Base-by-base conservation (phyloP, 1,140 invertebrate genomes). In the Orchestia grillus region DNA sequence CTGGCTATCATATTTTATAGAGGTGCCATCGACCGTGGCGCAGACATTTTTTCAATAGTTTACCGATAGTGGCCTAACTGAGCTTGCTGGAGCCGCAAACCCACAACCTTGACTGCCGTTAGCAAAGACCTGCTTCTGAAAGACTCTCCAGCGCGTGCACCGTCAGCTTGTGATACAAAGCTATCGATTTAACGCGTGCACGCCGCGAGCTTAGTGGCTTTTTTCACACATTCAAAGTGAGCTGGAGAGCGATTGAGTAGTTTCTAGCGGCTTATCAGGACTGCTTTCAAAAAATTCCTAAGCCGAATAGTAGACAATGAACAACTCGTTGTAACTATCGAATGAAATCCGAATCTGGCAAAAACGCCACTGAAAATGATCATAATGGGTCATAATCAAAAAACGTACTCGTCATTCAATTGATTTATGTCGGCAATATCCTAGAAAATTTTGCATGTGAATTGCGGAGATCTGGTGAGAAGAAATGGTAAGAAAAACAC, bases 1-100 rank as follows among this genome's bases (percentile, higher is more conserved):
- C 44, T n/a, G 44, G 92, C 92, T 94, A 94, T 94, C 92, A 94
- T 94, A 94, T 94, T 94, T 94, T 94, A 94, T 94, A 94, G 92
- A 94, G 92, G 92, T 94, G 92, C 92, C 92, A 94, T 94, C 92
- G 92, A 94, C 92, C 92, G 92, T n/a, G 44, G 92, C 88, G 92
- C 44, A 94, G 92, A 94, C 92, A 94, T 94, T 44, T 94, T 94
- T 94, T 94, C 92, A 94, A 94, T 94, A 94, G 92, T 94, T 94
- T 94, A 94, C 92, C 92, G 92, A 94, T 94, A 94, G 92, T 47
- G 92, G 92, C 92, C 92, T 94, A 44, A 94, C 92, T 94, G 43
- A 94, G 92, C 92, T 47, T 91, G 44, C 44, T 47, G 92, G 43
- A 44, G 92, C 92, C 11, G 6, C 92, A n/a, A 94, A 94, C 92